These are phyloP conservation scores for Platysteira castanea DNA, from an alignment of 2,113 vertebrate genomes.

Conservation along the genomic window DNA sequence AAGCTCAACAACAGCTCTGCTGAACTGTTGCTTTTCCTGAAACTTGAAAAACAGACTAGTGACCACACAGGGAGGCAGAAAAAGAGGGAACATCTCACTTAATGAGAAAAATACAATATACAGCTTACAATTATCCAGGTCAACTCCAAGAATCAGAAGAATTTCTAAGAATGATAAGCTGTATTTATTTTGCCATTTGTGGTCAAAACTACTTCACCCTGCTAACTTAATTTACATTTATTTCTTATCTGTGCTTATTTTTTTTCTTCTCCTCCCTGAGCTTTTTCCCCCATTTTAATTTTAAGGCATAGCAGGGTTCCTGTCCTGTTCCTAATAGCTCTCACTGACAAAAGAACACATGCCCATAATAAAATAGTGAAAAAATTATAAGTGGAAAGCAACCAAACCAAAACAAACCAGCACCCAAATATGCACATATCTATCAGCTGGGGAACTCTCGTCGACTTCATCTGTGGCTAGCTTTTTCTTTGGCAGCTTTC, in stretches of 20 bases:
- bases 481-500: neutral
- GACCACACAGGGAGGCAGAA: neutral
- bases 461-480: neutral
- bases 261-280: neutral
- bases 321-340: slow-evolving; percentile 35
- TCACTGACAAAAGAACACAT: slow-evolving; percentile 17
- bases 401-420: neutral
- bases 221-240: slow-evolving; percentile 29
- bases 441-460: neutral
- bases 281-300: slow-evolving; percentile 12
- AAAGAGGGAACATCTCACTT: neutral
- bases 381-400: slow-evolving; percentile 13
- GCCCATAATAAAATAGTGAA: neutral
- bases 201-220: slow-evolving; percentile 16
- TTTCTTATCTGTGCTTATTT: neutral
- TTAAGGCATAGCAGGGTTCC: slow-evolving; percentile 49
- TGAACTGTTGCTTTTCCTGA: neutral
- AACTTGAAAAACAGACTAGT: neutral
- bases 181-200: neutral
- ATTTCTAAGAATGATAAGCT: neutral
- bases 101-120: neutral
- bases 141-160: neutral
- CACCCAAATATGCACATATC: neutral
- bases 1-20: neutral
- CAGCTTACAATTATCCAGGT: neutral